phyloP scores from a whole-genome alignment of 2,888 invertebrate species.

The Apotomis betuletana region DNA sequence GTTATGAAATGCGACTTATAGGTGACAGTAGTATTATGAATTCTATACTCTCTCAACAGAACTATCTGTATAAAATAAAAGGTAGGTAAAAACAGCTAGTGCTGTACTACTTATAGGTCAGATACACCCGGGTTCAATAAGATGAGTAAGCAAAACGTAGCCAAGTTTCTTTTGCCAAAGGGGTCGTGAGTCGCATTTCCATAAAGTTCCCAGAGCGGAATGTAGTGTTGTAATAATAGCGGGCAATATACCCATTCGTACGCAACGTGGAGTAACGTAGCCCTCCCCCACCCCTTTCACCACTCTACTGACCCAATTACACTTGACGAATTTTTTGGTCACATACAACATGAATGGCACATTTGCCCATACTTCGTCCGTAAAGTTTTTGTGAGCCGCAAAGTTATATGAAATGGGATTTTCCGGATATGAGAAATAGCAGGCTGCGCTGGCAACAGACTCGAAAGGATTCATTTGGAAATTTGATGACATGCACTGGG shows the following conservation, averaged over 20 bases:
- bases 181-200: conserved; percentile 72
- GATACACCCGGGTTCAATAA: conserved; percentile 36
- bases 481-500: conserved; percentile 8
- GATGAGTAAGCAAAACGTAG: conserved; percentile 54
- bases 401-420: conserved; percentile 40
- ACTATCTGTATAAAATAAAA: not conserved
- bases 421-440: conserved; percentile 30
- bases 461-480: conserved; percentile 32
- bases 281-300: conserved; percentile 62
- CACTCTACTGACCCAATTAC: conserved; percentile 77
- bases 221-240: conserved; percentile 73
- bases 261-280: conserved; percentile 67
- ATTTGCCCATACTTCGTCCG: conserved; percentile 31
- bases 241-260: conserved; percentile 71
- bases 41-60: no score
- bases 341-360: conserved; percentile 36
- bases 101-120: conserved; percentile 19
- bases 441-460: conserved; percentile 24
- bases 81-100: not conserved
- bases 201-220: conserved; percentile 72
- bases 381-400: conserved; percentile 35
- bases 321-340: conserved; percentile 53
- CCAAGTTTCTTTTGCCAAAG: conserved; percentile 75
- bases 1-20: no score
- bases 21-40: no score